A percentile compares a stretch with the other conserved stretches of the same genome.
phyloP scores from a whole-genome alignment of 2,113 vertebrate species.

The Oncorhynchus gorbuscha region DNA sequence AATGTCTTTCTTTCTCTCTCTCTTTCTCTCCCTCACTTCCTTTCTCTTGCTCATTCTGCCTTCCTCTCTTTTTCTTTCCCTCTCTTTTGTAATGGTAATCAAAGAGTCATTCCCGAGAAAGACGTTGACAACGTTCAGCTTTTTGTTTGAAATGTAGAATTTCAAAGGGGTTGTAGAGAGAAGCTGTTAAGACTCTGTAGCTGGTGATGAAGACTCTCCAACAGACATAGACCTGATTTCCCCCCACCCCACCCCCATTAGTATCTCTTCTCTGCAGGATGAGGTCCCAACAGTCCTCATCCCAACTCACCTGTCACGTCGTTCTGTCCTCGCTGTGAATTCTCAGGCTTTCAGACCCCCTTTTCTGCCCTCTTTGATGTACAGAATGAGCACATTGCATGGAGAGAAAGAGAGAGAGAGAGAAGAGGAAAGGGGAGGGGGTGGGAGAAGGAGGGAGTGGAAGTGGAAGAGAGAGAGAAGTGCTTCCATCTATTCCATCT shows the following conservation, averaged over 20 bases:
- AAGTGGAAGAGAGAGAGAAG: constrained; percentile 22
- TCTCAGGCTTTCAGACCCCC: constrained; percentile 34
- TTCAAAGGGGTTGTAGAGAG: constrained; percentile 46
- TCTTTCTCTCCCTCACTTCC: not conserved
- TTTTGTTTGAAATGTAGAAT: constrained; percentile 50
- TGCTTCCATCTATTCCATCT: constrained; percentile 29
- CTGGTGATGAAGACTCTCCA: constrained; percentile 20
- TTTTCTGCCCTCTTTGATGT: constrained; percentile 53
- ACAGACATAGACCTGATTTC: not conserved
- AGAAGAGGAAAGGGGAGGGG: too few species aligned
- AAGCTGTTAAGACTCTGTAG: constrained; percentile 46
- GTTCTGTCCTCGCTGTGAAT: constrained; percentile 42
- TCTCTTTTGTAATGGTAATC: constrained; percentile 48
- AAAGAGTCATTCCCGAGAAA: constrained; percentile 35
- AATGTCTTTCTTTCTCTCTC: not conserved
- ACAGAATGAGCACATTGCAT: constrained; percentile 34
- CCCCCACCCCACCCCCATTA: not conserved
- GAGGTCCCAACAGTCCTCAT: constrained; percentile 63
- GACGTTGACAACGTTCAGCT: constrained; percentile 39
- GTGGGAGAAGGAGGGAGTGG: constrained; percentile 3
- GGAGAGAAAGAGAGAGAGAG: constrained; percentile 5
- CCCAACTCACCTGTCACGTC: constrained; percentile 54
- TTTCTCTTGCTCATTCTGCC: too few species aligned
- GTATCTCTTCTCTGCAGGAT: constrained; percentile 15
- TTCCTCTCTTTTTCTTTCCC: not conserved